These are phyloP conservation scores for Drosophila nigricruria DNA, from an alignment of 2,888 invertebrate genomes.

Conservation along the genomic window DNA sequence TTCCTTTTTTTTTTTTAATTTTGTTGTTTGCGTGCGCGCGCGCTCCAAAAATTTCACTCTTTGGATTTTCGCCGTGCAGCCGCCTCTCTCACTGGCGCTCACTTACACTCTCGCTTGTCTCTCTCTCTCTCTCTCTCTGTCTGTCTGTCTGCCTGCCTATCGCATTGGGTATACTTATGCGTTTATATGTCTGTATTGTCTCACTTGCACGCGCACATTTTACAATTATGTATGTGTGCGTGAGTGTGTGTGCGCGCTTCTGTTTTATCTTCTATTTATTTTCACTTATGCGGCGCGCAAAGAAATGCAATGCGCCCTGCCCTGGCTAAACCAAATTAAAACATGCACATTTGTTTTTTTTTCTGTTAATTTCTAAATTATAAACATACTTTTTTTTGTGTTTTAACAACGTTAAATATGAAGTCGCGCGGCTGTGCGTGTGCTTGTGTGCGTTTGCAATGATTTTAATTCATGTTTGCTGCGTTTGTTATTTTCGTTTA, in stretches of 20 bases:
- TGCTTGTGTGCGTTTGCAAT: constrained; percentile 16
- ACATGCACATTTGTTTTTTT: constrained; percentile 44
- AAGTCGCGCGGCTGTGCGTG: constrained; percentile 33
- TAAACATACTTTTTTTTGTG: constrained; percentile 55
- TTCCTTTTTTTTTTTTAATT: constrained; percentile 54
- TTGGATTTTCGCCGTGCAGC: constrained; percentile 25
- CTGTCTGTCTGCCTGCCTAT: constrained; percentile 27
- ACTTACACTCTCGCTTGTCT: constrained; percentile 23
- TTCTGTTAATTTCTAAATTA: constrained; percentile 14
- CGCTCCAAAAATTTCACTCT: constrained; percentile 40
- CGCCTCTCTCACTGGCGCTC: constrained; percentile 31
- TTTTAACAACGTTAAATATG: constrained; percentile 38
- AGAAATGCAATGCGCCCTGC: constrained; percentile 60
- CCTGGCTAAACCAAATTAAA: constrained; percentile 25
- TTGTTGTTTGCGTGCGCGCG: constrained; percentile 66
- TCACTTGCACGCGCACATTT: constrained; percentile 38
- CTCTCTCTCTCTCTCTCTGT: constrained; percentile 17
- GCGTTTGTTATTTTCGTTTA: constrained; percentile 44
- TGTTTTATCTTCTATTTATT: constrained; percentile 76
- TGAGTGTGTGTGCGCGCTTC: constrained; percentile 31
- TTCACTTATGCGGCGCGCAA: constrained; percentile 73
- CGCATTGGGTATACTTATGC: constrained; percentile 36
- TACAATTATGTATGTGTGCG: constrained; percentile 25
- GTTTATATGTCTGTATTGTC: constrained; percentile 32
- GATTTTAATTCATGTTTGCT: constrained; percentile 41